Evolutionary conservation across 1,140 invertebrate species (phyloP).

Genomic region (Drosophila mojavensis): DNA sequence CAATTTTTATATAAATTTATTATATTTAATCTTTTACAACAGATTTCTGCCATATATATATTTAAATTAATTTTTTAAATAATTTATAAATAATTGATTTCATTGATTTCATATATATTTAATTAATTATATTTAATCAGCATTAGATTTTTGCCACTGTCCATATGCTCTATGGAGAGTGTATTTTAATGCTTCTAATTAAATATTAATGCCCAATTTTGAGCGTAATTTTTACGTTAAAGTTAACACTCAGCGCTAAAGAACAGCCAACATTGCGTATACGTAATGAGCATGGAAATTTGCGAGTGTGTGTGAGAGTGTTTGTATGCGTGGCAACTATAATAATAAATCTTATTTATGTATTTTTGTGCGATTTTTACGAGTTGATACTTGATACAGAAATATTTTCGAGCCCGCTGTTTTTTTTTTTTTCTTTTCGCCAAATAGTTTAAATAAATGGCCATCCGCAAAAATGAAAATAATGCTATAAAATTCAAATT

Average conservation of each 20-base stretch:
- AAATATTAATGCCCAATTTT: conserved; percentile 75
- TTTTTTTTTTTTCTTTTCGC: background rate
- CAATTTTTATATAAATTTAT: too few relatives aligned
- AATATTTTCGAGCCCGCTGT: conserved; percentile 9
- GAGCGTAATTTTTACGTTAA: conserved; percentile 68
- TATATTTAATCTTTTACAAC: too few relatives aligned
- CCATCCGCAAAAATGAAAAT: conserved; percentile 26
- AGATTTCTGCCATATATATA: too few relatives aligned
- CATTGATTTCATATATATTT: too few relatives aligned
- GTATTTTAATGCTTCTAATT: conserved; percentile 52
- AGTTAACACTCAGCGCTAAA: conserved; percentile 63
- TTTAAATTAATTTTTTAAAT: too few relatives aligned
- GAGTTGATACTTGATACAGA: conserved; percentile 70
- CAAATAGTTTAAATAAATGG: conserved; percentile 78
- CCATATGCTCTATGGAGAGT: conserved; percentile 4
- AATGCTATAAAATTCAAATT: conserved; percentile 66
- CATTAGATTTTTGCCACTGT: background rate
- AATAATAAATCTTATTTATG: conserved; percentile 78
- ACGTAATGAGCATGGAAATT: conserved; percentile 57
- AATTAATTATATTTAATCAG: too few relatives aligned
- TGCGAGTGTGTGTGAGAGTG: conserved; percentile 9
- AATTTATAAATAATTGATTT: too few relatives aligned
- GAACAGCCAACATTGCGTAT: conserved; percentile 54
- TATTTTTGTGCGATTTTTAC: conserved; percentile 80
- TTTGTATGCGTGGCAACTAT: conserved; percentile 51